These are phyloP conservation scores for Lethenteron camtschaticum DNA, from an alignment of 2,113 vertebrate genomes.

Conservation along the genomic window DNA sequence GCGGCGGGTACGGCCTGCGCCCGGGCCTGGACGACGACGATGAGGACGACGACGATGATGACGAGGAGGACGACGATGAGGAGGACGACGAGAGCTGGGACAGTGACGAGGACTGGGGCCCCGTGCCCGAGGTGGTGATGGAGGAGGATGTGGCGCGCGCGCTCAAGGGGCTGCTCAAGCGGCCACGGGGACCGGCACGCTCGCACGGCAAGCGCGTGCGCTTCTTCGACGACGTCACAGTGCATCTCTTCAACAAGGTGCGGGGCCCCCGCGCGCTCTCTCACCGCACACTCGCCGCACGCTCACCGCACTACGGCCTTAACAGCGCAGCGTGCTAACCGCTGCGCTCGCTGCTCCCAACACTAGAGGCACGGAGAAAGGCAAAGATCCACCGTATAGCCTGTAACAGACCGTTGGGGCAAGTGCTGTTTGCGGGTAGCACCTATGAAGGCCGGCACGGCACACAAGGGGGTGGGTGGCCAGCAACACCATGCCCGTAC, in stretches of 20 bases:
- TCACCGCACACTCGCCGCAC: not conserved
- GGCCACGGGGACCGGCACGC: not conserved
- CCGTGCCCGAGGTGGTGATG: not conserved
- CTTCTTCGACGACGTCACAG: not conserved
- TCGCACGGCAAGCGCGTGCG: not conserved
- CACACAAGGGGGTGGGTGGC: too few species aligned
- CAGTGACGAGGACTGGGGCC: constrained; percentile 2
- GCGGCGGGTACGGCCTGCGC: not conserved
- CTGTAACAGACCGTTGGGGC: too few species aligned
- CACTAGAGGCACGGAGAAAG: too few species aligned
- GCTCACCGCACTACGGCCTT: not conserved
- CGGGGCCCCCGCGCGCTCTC: not conserved
- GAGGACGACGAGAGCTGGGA: not conserved
- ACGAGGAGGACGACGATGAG: not conserved
- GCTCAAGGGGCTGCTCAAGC: not conserved
- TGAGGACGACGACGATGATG: not conserved
- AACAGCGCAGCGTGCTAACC: not conserved
- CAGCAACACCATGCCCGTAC: not conserved
- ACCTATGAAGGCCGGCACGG: too few species aligned
- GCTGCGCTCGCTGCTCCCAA: too few species aligned
- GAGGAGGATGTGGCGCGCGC: not conserved
- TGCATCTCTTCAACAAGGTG: constrained; percentile 2
- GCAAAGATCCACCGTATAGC: too few species aligned
- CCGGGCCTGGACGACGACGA: not conserved
- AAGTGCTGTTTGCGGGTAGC: too few species aligned